These are phyloP conservation scores for Dipodomys merriami DNA, from an alignment of 2,113 vertebrate species.

Conservation along the genomic window DNA sequence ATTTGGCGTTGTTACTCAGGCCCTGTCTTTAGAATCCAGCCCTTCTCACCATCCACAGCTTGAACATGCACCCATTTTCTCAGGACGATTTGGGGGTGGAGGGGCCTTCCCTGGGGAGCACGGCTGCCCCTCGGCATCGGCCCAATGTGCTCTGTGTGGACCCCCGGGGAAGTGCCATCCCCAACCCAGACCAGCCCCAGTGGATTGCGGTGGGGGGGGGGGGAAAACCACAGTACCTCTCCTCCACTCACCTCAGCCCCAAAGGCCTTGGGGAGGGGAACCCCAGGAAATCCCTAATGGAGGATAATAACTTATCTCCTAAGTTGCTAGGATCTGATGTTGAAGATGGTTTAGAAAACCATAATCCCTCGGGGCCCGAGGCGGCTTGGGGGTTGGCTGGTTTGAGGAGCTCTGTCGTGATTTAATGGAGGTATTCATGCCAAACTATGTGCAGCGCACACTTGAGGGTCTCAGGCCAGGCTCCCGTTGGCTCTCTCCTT, in stretches of 20 bases:
- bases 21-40: too few species aligned
- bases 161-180: background rate
- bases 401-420: conserved; percentile 74
- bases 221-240: accelerated
- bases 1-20: too few species aligned
- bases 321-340: conserved; percentile 80
- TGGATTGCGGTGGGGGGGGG: background rate
- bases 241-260: background rate
- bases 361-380: conserved; percentile 75
- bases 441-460: too few species aligned
- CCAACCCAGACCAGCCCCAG: too few species aligned
- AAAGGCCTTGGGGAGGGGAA: background rate
- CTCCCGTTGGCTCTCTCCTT: too few species aligned
- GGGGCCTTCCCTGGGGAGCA: background rate
- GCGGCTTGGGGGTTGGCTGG: conserved; percentile 70
- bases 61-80: background rate
- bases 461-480: too few species aligned
- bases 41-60: background rate
- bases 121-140: background rate
- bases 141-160: background rate
- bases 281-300: conserved; percentile 47
- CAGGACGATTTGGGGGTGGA: too few species aligned
- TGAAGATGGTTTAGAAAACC: conserved; percentile 83
- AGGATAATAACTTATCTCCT: conserved; percentile 82
- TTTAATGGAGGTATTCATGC: conserved; percentile 82